Conservation (phyloP, 1,140 invertebrate species). For the Papilio xuthus region DNA sequence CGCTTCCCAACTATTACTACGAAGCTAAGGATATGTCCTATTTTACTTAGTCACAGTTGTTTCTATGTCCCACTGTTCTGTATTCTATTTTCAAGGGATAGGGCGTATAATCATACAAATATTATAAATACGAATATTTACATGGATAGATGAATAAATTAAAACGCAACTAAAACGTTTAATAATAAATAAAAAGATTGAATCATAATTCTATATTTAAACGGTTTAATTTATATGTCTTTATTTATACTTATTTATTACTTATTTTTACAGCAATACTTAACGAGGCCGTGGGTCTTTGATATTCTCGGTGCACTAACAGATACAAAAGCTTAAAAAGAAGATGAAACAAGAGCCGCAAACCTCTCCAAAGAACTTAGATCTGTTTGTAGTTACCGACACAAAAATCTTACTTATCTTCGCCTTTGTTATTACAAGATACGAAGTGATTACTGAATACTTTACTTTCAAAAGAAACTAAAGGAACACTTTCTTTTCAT, state of each 20-base stretch:
- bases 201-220: too few relatives aligned
- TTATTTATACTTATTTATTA: not conserved
- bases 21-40: conserved; percentile 15
- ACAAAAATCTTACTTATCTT: conserved; percentile 13
- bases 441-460: not conserved
- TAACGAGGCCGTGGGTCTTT: not conserved
- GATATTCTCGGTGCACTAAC: not conserved
- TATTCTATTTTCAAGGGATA: not conserved
- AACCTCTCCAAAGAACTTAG: not conserved
- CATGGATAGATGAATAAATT: too few relatives aligned
- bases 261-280: not conserved
- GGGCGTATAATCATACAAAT: not conserved
- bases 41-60: conserved; percentile 21
- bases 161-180: too few relatives aligned
- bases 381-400: not conserved
- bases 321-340: not conserved
- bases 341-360: conserved; percentile 6
- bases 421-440: conserved; percentile 3
- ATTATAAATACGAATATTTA: too few relatives aligned
- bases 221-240: too few relatives aligned
- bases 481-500: not conserved
- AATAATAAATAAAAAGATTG: too few relatives aligned
- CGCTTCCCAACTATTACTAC: not conserved
- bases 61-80: not conserved
- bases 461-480: not conserved